Evolutionary conservation across 1,140 invertebrate species (phyloP).

Genomic region (Scylla paramamosain): DNA sequence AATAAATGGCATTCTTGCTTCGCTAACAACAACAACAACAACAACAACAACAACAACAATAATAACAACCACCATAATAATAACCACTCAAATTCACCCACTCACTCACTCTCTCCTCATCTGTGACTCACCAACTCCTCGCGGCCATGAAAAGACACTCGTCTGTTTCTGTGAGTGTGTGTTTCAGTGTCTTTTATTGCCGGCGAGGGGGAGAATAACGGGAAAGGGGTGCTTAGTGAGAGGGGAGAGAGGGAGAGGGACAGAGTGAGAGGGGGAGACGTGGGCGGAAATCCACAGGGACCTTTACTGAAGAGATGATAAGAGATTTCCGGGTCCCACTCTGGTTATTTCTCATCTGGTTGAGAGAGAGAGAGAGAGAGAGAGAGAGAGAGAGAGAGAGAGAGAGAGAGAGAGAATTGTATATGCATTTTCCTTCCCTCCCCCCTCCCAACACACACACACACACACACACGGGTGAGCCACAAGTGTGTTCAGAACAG

Average conservation of each 20-base stretch:
- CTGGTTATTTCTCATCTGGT: background rate
- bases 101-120: too few species aligned
- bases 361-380: background rate
- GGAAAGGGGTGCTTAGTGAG: background rate
- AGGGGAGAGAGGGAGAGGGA: background rate
- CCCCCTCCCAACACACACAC: background rate
- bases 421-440: too few species aligned
- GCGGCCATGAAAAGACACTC: too few species aligned
- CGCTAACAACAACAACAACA: too few species aligned
- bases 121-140: too few species aligned
- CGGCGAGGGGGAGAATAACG: background rate
- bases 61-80: too few species aligned
- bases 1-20: too few species aligned
- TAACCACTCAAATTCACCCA: too few species aligned
- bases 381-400: too few species aligned
- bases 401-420: too few species aligned
- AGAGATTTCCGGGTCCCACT: slow-evolving; percentile 10
- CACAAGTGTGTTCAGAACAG: background rate
- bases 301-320: slow-evolving; percentile 1
- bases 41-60: too few species aligned
- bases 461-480: background rate
- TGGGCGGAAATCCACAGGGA: background rate
- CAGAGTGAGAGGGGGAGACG: background rate
- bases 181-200: background rate
- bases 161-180: background rate